phyloP scores from a whole-genome alignment of 2,113 vertebrate species.

The Rallus limicola region DNA sequence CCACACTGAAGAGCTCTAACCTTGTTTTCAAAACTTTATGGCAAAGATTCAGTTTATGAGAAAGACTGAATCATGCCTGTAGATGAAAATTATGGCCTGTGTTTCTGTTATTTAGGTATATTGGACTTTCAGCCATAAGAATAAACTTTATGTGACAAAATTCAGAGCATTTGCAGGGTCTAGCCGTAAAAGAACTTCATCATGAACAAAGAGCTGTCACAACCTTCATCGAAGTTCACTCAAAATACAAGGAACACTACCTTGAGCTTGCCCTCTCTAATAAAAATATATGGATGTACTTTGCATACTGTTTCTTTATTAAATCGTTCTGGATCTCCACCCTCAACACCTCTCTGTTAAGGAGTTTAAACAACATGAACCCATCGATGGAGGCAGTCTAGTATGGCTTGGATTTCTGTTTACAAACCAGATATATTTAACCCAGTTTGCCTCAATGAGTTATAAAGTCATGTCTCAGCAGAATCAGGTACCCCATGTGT shows the following conservation, averaged over 20 bases:
- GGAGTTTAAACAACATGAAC: not conserved
- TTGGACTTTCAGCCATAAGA: not conserved
- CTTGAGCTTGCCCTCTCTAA: not conserved
- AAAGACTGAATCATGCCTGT: not conserved
- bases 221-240: not conserved
- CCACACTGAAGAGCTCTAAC: not conserved
- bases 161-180: not conserved
- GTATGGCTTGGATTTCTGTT: not conserved
- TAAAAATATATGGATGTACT: not conserved
- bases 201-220: not conserved
- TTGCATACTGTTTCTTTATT: not conserved
- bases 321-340: not conserved
- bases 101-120: not conserved
- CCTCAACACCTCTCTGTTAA: not conserved
- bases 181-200: not conserved
- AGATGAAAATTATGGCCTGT: accelerated
- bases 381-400: not conserved
- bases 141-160: not conserved
- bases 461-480: not conserved
- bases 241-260: not conserved
- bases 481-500: not conserved
- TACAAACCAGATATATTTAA: not conserved
- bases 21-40: not conserved
- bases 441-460: not conserved
- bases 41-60: not conserved